phyloP scores from a whole-genome alignment of 2,888 invertebrate species.

The Dicycla oo region DNA sequence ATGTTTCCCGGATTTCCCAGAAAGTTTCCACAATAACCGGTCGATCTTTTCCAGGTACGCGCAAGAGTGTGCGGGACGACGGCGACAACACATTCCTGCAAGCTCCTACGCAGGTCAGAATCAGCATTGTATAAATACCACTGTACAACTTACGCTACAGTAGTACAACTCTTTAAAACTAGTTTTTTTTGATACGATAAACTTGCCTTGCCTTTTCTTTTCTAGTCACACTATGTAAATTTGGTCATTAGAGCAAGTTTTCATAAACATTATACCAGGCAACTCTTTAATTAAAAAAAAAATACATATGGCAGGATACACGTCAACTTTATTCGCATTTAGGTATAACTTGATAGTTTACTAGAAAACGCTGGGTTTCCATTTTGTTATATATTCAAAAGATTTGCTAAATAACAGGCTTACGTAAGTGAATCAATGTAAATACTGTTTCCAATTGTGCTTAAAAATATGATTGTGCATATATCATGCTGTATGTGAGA shows the following conservation, averaged over 20 bases:
- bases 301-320: not conserved
- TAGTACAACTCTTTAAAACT: conserved; percentile 5
- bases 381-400: not conserved
- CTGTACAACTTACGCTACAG: conserved; percentile 25
- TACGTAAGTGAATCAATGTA: not conserved
- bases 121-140: conserved; percentile 51
- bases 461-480: not conserved
- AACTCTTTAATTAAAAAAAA: not conserved
- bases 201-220: not conserved
- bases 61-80: conserved; percentile 82
- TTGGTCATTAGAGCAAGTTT: not conserved
- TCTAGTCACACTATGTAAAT: not conserved
- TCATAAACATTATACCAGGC: not conserved
- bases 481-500: not conserved
- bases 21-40: conserved; percentile 42
- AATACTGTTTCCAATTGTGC: not conserved
- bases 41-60: conserved; percentile 65
- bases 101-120: conserved; percentile 83
- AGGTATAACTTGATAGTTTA: not conserved
- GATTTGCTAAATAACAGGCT: not conserved
- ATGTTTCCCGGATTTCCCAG: conserved; percentile 41
- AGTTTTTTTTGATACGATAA: not conserved
- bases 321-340: not conserved
- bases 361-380: not conserved
- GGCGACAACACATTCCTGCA: conserved; percentile 84